Percentiles rank a stretch among this genome's conserved stretches.
Evolutionary conservation across 2,797 vertebrate genomes (phyloP).

Genomic region (Tokudaia muenninki): DNA sequence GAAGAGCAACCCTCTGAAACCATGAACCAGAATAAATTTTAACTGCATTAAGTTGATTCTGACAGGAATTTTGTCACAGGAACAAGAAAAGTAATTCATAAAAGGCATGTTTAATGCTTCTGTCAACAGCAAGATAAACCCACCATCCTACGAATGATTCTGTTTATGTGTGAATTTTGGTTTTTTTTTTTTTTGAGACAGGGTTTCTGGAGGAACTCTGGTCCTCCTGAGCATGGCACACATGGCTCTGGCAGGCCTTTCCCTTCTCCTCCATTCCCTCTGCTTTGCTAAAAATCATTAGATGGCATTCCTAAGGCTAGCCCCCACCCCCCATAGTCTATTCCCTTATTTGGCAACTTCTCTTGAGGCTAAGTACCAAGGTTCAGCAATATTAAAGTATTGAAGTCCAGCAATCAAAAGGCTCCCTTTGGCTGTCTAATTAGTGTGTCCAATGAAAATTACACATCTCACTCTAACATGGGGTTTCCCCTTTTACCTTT

Average conservation of each 20-base stretch:
- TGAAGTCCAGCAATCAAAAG: not conserved
- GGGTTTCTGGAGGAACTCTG: not conserved
- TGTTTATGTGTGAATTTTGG: not conserved
- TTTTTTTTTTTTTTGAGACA: not conserved
- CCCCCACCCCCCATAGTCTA: not conserved
- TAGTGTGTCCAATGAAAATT: not conserved
- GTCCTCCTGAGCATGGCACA: not conserved
- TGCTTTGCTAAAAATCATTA: not conserved
- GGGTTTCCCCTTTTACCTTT: not conserved
- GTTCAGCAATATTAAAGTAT: not conserved
- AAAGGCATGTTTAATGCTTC: slow-evolving; percentile 27
- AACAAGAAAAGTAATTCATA: not conserved
- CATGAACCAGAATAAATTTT: not conserved
- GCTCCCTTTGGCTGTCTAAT: not conserved
- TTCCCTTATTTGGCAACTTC: not conserved
- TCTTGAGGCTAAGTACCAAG: not conserved
- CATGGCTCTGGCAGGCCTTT: not conserved
- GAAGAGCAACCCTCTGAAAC: not conserved
- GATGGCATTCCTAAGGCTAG: not conserved
- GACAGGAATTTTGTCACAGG: not conserved
- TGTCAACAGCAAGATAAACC: not conserved
- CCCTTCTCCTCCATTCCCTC: not conserved
- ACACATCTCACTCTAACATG: not conserved
- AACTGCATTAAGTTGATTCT: not conserved
- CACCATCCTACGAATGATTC: slow-evolving; percentile 29